phyloP scores from a whole-genome alignment of 2,797 vertebrate genomes.

The Urocyon cinereoargenteus region DNA sequence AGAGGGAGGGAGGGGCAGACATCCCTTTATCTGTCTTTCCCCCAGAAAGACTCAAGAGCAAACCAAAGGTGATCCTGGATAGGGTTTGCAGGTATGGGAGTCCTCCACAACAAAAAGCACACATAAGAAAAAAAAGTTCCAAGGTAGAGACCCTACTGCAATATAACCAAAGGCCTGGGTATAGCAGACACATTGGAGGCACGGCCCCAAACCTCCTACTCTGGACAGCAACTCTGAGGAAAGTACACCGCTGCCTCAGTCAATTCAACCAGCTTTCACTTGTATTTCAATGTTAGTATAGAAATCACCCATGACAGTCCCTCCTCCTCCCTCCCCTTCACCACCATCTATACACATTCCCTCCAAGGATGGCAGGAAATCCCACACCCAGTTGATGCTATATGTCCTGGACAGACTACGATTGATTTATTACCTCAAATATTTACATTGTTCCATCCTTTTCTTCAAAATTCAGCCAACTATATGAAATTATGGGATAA shows the following conservation, averaged over 20 bases:
- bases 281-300: not conserved
- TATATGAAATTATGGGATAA: not conserved
- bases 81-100: not conserved
- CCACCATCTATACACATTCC: not conserved
- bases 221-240: not conserved
- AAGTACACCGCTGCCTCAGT: not conserved
- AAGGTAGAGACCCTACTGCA: not conserved
- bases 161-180: not conserved
- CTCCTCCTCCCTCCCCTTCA: not conserved
- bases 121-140: not conserved
- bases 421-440: not conserved
- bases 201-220: not conserved
- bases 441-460: not conserved
- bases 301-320: not conserved
- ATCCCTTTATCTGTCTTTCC: not conserved
- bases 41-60: not conserved
- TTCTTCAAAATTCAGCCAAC: conserved; percentile 49
- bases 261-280: not conserved
- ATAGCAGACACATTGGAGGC: not conserved
- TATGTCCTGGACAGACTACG: not conserved
- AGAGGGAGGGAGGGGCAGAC: not conserved
- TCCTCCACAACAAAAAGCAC: not conserved
- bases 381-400: not conserved
- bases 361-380: not conserved
- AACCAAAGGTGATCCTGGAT: not conserved